A percentile compares a stretch with the other conserved stretches of the same genome.
These are phyloP conservation scores for Taenioides sp. DNA, from an alignment of 2,797 vertebrate genomes.

Conservation along the genomic window DNA sequence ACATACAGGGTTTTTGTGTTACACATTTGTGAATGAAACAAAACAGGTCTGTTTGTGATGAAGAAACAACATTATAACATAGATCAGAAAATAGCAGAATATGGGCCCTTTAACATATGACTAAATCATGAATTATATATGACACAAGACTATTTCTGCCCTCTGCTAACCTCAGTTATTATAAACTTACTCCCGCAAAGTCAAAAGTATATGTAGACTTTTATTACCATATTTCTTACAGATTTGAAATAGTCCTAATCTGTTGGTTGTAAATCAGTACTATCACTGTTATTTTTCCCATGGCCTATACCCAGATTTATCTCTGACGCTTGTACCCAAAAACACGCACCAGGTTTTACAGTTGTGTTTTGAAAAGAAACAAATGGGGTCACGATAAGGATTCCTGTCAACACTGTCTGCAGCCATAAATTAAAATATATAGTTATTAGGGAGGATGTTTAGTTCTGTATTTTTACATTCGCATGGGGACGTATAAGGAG, in stretches of 20 bases:
- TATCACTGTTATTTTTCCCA: conserved; percentile 2
- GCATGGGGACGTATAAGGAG: not conserved
- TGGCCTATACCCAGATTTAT: not conserved
- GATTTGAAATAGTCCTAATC: not conserved
- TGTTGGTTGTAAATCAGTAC: not conserved
- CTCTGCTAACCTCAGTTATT: not conserved
- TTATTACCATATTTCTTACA: not conserved
- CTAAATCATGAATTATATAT: too few species aligned
- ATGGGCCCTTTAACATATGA: too few species aligned
- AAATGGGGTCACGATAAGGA: not conserved
- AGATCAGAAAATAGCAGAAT: too few species aligned
- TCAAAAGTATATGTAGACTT: not conserved
- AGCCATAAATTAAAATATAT: not conserved
- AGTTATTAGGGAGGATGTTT: conserved; percentile 1
- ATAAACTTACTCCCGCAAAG: not conserved
- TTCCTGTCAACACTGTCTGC: conserved; percentile 2
- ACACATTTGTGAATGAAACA: too few species aligned
- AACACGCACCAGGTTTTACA: not conserved
- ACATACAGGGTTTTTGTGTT: too few species aligned
- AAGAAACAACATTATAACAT: too few species aligned
- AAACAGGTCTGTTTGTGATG: too few species aligned
- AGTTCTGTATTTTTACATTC: not conserved
- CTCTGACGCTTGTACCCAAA: not conserved
- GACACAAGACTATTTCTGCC: not conserved
- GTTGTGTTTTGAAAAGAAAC: conserved; percentile 7